Evolutionary conservation across 2,888 invertebrate species (phyloP).

Genomic region (Parthenolecanium corni): DNA sequence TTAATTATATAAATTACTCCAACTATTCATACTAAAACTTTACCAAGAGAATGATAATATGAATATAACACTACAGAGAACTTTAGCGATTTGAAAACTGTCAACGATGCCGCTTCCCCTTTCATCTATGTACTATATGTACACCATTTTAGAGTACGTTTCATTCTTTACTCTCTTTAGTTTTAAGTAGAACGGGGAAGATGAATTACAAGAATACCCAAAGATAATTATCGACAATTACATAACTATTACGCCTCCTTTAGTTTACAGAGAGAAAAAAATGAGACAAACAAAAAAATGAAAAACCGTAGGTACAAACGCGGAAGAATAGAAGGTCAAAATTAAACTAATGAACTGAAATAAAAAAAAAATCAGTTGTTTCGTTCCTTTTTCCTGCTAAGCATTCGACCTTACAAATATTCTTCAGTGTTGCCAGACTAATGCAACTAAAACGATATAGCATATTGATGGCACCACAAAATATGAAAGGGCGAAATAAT

Average conservation of each 20-base stretch:
- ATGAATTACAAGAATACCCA: neutral
- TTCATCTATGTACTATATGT: too few relatives aligned
- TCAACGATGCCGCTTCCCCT: too few relatives aligned
- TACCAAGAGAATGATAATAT: too few relatives aligned
- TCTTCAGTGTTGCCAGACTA: constrained; percentile 8
- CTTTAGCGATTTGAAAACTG: too few relatives aligned
- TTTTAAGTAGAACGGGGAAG: neutral
- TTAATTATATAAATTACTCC: too few relatives aligned
- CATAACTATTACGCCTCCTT: neutral
- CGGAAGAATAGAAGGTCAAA: constrained; percentile 25
- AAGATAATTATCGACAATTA: neutral
- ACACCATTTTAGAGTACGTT: too few relatives aligned
- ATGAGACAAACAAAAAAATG: constrained; percentile 7
- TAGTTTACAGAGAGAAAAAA: neutral
- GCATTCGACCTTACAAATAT: constrained; percentile 19
- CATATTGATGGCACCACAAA: neutral
- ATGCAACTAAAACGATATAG: neutral
- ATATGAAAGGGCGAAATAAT: too few relatives aligned
- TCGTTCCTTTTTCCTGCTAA: constrained; percentile 16
- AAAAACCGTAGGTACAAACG: constrained; percentile 10
- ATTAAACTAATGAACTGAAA: constrained; percentile 25
- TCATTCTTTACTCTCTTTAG: too few relatives aligned
- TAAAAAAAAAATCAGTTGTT: constrained; percentile 21
- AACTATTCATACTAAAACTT: too few relatives aligned
- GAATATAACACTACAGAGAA: too few relatives aligned